Evolutionary conservation across 2,888 invertebrate species (phyloP), one percentile per base, ranked within the genome.

Genomic region (Microctonus aethiopoides): DNA sequence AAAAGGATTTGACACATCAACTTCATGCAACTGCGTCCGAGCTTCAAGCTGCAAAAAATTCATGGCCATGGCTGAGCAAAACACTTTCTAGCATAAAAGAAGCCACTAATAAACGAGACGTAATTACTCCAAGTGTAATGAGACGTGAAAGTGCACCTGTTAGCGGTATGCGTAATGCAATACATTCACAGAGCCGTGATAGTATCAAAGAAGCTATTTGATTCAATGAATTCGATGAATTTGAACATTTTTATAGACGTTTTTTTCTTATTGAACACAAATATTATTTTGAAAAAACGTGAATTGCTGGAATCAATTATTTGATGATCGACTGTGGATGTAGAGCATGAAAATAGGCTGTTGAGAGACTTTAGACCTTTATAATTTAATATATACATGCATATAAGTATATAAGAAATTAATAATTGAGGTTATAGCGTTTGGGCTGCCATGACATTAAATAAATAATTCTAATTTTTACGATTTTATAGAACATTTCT

Each of bases 31-130:
- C 95, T 0, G 90, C 94, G 60, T 90, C 93, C 68, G 97, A 97
- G 86, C 88, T 94, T 74, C 92, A 92, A 81, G 87, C 88, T 72
- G 89, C 91, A 4, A 91, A 91, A 75, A 92, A 91, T 80, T 91
- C 91, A 24, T 98, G 97, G 92, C 93, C 97, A 29, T 99, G 98
- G 98, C 90, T 98, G 66, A 95, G 96, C 75, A 97, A 97, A 87
- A 98, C 98, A 0, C 90, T 98, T 85, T 92, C 90, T 78, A 92
- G 92, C 36, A 92, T 92, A 79, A 92, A 92, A 87, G 92, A 92
- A 80, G 92, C 91, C 5, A 90, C 92, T 11, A 92, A 92, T 80
- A 92, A 91, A 76, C 84, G 83, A 72, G 88, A 84, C 62, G 80
- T 74, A 68, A 77, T 87, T 76, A 74, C 77, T 64, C 72, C 86